phyloP scores from a whole-genome alignment of 1,140 invertebrate genomes.

The Drosophila aff. region DNA sequence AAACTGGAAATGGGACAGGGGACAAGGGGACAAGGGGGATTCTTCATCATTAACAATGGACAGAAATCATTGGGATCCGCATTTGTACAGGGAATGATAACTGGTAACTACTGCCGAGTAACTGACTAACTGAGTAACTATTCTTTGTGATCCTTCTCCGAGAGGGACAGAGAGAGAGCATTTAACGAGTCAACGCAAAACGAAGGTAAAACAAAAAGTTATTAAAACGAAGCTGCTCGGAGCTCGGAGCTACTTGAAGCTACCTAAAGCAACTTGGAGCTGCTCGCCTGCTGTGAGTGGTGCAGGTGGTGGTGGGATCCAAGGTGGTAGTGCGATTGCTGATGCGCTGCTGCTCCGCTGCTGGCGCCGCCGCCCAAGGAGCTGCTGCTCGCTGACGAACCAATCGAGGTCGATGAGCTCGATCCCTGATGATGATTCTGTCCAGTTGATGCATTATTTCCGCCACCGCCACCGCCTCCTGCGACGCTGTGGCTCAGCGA shows the following conservation, averaged over 20 bases:
- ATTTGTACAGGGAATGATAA: constrained; percentile 43
- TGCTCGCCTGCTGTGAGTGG: constrained; percentile 21
- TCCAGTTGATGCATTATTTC: constrained; percentile 20
- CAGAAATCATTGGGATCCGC: constrained; percentile 16
- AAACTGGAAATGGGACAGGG: constrained; percentile 16
- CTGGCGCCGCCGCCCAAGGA: not conserved
- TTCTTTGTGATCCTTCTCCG: constrained; percentile 3
- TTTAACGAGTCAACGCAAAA: constrained; percentile 22
- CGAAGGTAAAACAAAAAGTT: constrained; percentile 12
- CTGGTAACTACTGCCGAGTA: constrained; percentile 19
- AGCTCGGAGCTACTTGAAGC: not conserved
- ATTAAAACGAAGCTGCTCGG: constrained; percentile 15
- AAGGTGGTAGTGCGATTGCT: constrained; percentile 46
- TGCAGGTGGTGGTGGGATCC: constrained; percentile 39
- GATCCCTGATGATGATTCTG: constrained; percentile 17
- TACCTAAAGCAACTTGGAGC: constrained; percentile 50
- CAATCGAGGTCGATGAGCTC: constrained; percentile 7
- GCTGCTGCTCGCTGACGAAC: constrained; percentile 16
- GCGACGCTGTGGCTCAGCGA: constrained; percentile 39
- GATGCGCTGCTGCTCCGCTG: constrained; percentile 26
- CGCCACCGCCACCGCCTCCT: constrained; percentile 3
- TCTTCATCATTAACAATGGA: constrained; percentile 12
- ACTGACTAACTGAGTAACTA: constrained; percentile 21
- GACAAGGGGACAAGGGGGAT: not conserved
- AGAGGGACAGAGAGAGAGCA: constrained; percentile 37